These are phyloP conservation scores for Panurus biarmicus DNA, from an alignment of 2,113 vertebrate genomes.

Conservation along the genomic window DNA sequence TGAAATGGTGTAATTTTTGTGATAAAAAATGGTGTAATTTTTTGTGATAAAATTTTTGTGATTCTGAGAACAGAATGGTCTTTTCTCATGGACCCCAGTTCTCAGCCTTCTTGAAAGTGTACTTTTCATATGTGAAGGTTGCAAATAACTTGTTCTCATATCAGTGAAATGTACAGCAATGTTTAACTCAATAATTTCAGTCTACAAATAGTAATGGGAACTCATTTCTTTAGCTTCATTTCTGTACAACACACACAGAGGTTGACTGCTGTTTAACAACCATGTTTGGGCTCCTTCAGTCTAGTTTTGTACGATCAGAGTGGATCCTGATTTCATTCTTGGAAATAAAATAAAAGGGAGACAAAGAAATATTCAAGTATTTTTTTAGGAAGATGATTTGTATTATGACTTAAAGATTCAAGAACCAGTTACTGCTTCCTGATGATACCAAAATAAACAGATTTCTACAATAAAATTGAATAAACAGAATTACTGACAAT, in stretches of 20 bases:
- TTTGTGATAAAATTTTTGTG: background rate
- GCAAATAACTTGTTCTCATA: background rate
- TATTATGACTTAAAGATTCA: background rate
- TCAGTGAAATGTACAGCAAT: background rate
- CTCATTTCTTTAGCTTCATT: background rate
- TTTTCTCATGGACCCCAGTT: background rate
- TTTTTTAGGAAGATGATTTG: background rate
- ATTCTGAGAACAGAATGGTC: background rate
- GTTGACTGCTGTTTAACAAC: background rate
- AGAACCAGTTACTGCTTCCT: background rate
- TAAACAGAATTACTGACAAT: background rate
- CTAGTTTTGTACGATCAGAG: background rate
- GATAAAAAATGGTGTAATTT: background rate
- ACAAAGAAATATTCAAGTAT: background rate
- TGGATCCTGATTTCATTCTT: background rate
- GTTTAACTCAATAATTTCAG: background rate
- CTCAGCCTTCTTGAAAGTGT: background rate
- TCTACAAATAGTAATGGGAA: background rate
- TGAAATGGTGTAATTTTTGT: background rate
- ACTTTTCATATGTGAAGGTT: background rate
- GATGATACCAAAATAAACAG: background rate
- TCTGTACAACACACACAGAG: background rate
- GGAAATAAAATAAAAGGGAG: background rate
- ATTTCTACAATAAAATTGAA: background rate
- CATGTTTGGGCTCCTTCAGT: background rate